Evolutionary conservation across 2,113 vertebrate species (phyloP), one percentile per base, ranked within the genome.

Genomic region (Tachysurus vachellii): DNA sequence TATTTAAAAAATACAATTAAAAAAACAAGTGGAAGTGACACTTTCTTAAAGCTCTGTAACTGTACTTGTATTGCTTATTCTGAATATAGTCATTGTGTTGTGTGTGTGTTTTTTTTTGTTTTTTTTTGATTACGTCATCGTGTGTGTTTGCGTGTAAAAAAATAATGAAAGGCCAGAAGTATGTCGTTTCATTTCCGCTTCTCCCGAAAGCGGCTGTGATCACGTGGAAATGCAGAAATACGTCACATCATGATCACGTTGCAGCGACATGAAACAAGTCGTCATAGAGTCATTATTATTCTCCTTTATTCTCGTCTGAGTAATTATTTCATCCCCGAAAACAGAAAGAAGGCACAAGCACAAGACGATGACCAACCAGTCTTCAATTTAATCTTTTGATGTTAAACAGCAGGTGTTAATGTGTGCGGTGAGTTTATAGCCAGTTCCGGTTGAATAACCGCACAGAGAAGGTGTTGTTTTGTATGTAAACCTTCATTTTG

Each of bases 401-500:
- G 36, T 70, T 23, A 23, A 47, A 23, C 70, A 23, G 70, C 4
- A 12, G 4, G 11, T 42, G 14, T 71, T 42, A 7, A 42, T 19
- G 16, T 42, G 36, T 71, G 31, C 19, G 31, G 17, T 19, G 31
- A 16, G 4, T 71, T 42, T 71, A 71, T 71, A 42, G 5, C 12
- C 12, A 4, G 2, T 28, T 4, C 5, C 64, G 0, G 4, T 0
- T 31, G 19, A 5, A 16, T 9, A 68, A 0, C 28, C 12, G 28
- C 16, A 16, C 28, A 68, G n/a, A 68, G 28, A 0, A 14, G 1
- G 28, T 4, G 3, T 4, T 9, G 13, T 71, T 19, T 19, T 0
- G 3, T 21, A 12, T 10, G 9, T 19, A 71, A 71, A 71, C 7
- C 1, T 21, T 42, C 17, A 4, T 42, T 71, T 71, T 10, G 68